Base-by-base conservation (phyloP, 2,113 vertebrate genomes). In the Ammodytes dubius region DNA sequence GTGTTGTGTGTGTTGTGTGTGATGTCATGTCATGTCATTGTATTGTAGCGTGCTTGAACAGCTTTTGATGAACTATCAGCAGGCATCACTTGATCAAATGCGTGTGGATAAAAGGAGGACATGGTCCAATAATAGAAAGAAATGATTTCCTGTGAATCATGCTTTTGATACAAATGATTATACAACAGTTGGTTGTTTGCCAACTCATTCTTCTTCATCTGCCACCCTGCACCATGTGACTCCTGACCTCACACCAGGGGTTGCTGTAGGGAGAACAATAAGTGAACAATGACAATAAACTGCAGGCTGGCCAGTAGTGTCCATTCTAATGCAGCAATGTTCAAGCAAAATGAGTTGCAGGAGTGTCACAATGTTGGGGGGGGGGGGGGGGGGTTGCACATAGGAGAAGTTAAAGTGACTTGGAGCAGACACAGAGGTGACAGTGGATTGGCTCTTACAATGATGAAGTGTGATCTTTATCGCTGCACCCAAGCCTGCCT, bases 381-480 rank as follows among this genome's bases (percentile, higher is more conserved):
- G 27, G 27, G 27, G 27, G 27, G 27, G 27, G 19, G 4, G 13
- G 39, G 17, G 68, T 52, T 37, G 57, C 43, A 45, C 12, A 15
- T 15, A 7, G 43, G 45, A 14, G 4, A 14, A 19, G 2, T 47
- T 5, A 65, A 64, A 37, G 52, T 71, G 59, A 66, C 68, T 79
- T 27, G 5, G 52, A 70, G 40, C 0, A 45, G 76, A 70, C 65
- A 60, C 3, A n/a, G 37, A 71, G 42, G 63, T 60, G 81, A 89
- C 74, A 60, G 10, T 68, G 56, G 35, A 83, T 67, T 57, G 53
- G 42, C 58, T 83, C 27, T 80, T 35, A 79, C 67, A 70, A 61
- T 58, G 76, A 46, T 3, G 10, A 61, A 54, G 70, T 49, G 66
- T 35, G 70, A 84, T 76, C 45, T 81, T 77, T 46, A 64, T 53